Evolutionary conservation across 2,888 invertebrate genomes (phyloP).

Genomic region (Tipula helvola): DNA sequence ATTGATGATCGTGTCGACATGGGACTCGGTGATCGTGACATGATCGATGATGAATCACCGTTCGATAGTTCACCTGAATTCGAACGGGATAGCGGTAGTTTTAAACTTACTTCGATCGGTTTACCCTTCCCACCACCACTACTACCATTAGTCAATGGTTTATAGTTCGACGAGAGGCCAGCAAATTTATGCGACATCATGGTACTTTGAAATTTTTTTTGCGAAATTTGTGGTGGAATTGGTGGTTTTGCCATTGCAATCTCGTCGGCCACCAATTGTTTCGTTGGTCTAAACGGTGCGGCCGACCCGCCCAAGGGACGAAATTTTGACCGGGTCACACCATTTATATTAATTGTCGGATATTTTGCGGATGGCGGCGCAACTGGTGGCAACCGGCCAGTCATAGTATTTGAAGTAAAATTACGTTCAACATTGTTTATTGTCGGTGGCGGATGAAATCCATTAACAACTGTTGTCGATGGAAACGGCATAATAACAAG

Average conservation of each 20-base stretch:
- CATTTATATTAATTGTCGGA: not conserved
- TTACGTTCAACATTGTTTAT: not conserved
- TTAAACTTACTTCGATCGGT: slow-evolving; percentile 25
- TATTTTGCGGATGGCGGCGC: not conserved
- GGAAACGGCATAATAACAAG: not conserved
- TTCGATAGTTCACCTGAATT: slow-evolving; percentile 10
- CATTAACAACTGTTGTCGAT: not conserved
- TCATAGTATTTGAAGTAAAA: not conserved
- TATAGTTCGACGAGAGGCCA: not conserved
- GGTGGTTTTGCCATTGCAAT: slow-evolving; percentile 6
- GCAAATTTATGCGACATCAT: not conserved
- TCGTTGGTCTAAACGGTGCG: not conserved
- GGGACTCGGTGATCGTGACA: slow-evolving; percentile 47
- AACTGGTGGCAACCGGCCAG: not conserved
- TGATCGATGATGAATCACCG: slow-evolving; percentile 26
- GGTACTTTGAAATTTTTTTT: not conserved
- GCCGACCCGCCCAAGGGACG: not conserved
- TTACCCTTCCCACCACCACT: not conserved
- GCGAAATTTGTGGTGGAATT: not conserved
- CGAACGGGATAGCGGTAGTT: slow-evolving; percentile 20
- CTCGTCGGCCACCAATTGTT: not conserved
- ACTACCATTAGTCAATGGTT: not conserved
- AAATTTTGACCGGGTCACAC: not conserved
- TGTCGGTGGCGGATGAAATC: not conserved
- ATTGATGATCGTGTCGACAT: slow-evolving; percentile 24